Conservation (phyloP, 1,140 invertebrate genomes). For the Dysdera silvatica region DNA sequence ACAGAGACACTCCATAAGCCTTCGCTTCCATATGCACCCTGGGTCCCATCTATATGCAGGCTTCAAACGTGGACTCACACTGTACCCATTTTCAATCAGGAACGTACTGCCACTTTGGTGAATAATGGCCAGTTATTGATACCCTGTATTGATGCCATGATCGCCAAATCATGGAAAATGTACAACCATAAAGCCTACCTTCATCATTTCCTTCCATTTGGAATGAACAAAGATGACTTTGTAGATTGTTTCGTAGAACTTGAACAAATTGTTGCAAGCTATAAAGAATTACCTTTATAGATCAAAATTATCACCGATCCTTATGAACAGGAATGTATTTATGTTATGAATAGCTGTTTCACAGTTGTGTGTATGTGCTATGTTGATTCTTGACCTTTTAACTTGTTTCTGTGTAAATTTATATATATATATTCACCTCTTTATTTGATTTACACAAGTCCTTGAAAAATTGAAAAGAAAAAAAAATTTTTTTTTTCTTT, state of each 20-base stretch:
- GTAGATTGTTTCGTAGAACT: slow-evolving; percentile 1
- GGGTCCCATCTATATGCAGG: slow-evolving; percentile 3
- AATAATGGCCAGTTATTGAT: slow-evolving; percentile 20
- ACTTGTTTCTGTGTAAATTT: too few relatives aligned
- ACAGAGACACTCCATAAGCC: slow-evolving; percentile 8
- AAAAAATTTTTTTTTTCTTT: too few relatives aligned
- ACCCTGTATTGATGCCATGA: not conserved
- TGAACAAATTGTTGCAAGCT: slow-evolving; percentile 23
- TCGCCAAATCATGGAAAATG: slow-evolving; percentile 24
- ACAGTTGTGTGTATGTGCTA: too few relatives aligned
- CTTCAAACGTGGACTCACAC: slow-evolving; percentile 12
- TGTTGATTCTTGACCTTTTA: too few relatives aligned
- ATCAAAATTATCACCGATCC: too few relatives aligned
- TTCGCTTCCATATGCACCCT: slow-evolving; percentile 13
- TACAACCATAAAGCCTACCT: slow-evolving; percentile 22
- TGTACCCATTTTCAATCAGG: slow-evolving; percentile 3
- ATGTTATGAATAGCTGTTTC: too few relatives aligned
- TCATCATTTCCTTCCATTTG: slow-evolving; percentile 21
- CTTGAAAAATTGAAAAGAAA: too few relatives aligned
- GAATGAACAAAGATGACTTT: slow-evolving; percentile 20
- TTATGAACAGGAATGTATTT: too few relatives aligned
- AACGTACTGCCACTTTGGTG: slow-evolving; percentile 14
- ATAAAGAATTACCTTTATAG: slow-evolving; percentile 9
- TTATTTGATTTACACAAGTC: too few relatives aligned
- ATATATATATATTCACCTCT: too few relatives aligned